Evolutionary conservation across 2,797 vertebrate genomes (phyloP).

Genomic region (Stomatorhinus walkeri): DNA sequence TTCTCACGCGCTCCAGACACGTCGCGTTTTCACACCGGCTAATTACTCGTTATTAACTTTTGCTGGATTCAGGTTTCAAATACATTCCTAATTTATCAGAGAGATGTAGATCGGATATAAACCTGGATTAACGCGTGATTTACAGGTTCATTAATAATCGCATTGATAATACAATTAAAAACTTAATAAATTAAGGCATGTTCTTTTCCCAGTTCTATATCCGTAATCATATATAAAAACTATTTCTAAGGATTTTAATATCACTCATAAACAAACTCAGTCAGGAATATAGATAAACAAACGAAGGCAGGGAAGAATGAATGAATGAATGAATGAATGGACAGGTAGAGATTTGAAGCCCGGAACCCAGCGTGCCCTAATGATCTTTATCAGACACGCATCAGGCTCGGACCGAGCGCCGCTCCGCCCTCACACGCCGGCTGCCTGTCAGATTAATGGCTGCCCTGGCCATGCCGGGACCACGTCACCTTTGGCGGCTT

Average conservation of each 20-base stretch:
- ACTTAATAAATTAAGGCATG: not conserved
- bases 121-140: not conserved
- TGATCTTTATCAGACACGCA: not conserved
- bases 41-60: not conserved
- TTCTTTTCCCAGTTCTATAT: not conserved
- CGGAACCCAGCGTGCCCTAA: not conserved
- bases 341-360: not conserved
- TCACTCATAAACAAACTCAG: not conserved
- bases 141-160: not conserved
- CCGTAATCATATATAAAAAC: not conserved
- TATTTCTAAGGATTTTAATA: not conserved
- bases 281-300: not conserved
- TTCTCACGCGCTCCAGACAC: not conserved
- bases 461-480: not conserved
- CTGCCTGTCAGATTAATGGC: not conserved
- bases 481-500: not conserved
- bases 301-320: not conserved
- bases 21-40: not conserved
- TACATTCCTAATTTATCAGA: not conserved
- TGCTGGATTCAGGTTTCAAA: not conserved
- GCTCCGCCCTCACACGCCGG: not conserved
- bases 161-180: not conserved
- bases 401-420: not conserved
- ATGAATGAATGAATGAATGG: not conserved
- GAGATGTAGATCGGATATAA: not conserved